Conservation (phyloP, 2,888 invertebrate species). For the Melangyna quadrimaculata region DNA sequence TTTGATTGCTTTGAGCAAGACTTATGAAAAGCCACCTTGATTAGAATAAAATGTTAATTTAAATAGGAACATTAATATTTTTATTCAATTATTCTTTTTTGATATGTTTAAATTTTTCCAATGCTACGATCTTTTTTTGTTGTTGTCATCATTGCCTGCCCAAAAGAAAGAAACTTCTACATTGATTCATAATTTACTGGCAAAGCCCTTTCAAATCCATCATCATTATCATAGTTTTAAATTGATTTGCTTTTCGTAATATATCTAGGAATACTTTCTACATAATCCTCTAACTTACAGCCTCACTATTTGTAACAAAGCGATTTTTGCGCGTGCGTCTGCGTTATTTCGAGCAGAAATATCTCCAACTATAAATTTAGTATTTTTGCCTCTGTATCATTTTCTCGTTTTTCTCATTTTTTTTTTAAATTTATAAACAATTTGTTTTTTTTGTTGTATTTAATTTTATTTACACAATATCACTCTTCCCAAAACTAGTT, state of each 20-base stretch:
- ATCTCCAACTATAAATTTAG: not conserved
- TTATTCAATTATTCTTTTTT: not conserved
- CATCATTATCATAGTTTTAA: not conserved
- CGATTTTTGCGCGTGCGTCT: constrained; percentile 37
- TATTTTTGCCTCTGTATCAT: constrained; percentile 4
- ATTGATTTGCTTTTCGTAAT: not conserved
- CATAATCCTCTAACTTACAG: constrained; percentile 64
- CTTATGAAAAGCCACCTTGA: too few species aligned
- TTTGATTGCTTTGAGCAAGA: too few species aligned
- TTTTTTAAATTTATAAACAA: constrained; percentile 9
- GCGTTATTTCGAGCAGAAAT: constrained; percentile 50
- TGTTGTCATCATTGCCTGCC: not conserved
- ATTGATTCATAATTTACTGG: constrained; percentile 14
- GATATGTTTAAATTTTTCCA: not conserved
- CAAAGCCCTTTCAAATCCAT: not conserved
- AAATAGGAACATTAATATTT: too few species aligned
- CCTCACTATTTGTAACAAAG: constrained; percentile 65
- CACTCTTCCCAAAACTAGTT: constrained; percentile 80
- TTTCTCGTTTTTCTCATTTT: constrained; percentile 33
- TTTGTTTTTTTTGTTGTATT: constrained; percentile 33
- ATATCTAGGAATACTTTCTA: constrained; percentile 33
- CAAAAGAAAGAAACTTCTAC: not conserved
- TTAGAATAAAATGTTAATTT: not conserved
- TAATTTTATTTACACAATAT: constrained; percentile 78
- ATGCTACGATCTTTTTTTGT: not conserved